Evolutionary conservation across 2,113 vertebrate species (phyloP).

Genomic region (Eretmodus cyanostictus): DNA sequence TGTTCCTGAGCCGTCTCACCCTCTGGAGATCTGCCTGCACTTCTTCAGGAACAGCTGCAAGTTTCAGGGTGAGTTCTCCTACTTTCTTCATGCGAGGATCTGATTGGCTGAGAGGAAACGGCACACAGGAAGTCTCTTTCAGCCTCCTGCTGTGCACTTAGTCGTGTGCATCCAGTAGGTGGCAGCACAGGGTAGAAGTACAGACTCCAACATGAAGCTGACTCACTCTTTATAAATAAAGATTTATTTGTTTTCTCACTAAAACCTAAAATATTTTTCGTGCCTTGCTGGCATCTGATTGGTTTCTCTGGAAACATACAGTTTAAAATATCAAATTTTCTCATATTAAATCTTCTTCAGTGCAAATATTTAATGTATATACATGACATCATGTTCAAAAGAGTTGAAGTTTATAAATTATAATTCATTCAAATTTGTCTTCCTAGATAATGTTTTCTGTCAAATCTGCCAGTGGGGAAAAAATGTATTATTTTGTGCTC

Average conservation of each 20-base stretch:
- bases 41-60: slow-evolving; percentile 62
- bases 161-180: background rate
- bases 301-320: background rate
- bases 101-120: background rate
- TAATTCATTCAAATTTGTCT: background rate
- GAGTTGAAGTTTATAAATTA: background rate
- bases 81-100: background rate
- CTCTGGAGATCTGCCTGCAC: slow-evolving; percentile 64
- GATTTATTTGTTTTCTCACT: background rate
- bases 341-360: background rate
- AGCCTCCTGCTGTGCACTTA: background rate
- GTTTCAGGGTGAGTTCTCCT: slow-evolving; percentile 51
- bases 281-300: background rate
- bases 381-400: background rate
- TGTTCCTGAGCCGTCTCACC: background rate
- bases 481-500: fast-evolving
- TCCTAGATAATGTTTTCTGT: background rate
- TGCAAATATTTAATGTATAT: background rate
- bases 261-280: background rate
- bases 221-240: background rate
- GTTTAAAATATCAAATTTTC: background rate
- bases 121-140: background rate
- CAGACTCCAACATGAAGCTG: background rate
- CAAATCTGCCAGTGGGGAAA: background rate
- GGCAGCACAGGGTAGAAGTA: background rate